Evolutionary conservation across 2,888 invertebrate genomes (phyloP).

Genomic region (Cryptus viduatorius): DNA sequence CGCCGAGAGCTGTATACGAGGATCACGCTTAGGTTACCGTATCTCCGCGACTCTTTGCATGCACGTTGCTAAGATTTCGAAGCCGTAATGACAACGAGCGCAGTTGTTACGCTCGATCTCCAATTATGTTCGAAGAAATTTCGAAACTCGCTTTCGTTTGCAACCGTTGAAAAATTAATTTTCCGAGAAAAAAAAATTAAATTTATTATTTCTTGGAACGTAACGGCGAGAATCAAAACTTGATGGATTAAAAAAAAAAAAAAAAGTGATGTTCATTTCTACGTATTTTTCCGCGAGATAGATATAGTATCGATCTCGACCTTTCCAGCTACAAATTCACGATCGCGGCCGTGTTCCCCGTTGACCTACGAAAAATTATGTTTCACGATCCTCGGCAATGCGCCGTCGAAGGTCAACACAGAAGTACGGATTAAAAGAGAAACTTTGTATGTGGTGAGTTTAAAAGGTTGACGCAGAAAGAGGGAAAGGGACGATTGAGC

Average conservation of each 20-base stretch:
- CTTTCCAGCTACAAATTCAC: conserved; percentile 11
- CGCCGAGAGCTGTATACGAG: conserved; percentile 38
- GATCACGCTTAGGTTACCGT: conserved; percentile 7
- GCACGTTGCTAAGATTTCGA: conserved; percentile 27
- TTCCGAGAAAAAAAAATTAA: no score
- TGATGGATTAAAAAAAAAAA: no score
- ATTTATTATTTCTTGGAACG: no score
- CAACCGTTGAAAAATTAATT: no score
- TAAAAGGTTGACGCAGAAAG: conserved; percentile 32
- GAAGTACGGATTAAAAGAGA: conserved; percentile 56
- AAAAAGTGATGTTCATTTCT: no score
- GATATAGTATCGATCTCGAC: neutral
- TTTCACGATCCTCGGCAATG: conserved; percentile 8
- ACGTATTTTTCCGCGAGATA: no score
- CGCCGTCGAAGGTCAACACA: conserved; percentile 36
- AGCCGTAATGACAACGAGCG: conserved; percentile 21
- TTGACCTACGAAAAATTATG: conserved; percentile 25
- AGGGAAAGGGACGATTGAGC: conserved; percentile 38
- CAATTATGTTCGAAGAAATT: conserved; percentile 3
- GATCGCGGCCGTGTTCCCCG: conserved; percentile 28
- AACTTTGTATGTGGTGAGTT: conserved; percentile 49
- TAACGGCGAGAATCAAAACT: no score
- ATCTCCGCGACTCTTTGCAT: conserved; percentile 24
- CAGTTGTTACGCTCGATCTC: conserved; percentile 7
- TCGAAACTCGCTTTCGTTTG: neutral